These are phyloP conservation scores for Jacana jacana DNA, from an alignment of 2,113 vertebrate genomes.

Conservation along the genomic window DNA sequence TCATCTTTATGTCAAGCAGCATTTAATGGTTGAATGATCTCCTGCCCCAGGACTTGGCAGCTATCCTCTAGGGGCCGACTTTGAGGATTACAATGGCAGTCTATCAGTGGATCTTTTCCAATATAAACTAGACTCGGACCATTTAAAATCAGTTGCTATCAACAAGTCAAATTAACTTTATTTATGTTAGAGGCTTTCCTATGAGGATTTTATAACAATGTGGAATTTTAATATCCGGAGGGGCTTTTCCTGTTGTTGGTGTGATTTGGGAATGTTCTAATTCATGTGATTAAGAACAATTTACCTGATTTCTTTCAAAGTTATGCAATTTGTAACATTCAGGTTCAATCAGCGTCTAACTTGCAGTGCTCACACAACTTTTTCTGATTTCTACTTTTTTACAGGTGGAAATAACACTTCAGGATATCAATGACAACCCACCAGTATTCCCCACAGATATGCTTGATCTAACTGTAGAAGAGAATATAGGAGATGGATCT, in stretches of 20 bases:
- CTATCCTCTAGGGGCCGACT: constrained; percentile 37
- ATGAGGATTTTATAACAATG: constrained; percentile 11
- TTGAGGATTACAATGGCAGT: constrained; percentile 56
- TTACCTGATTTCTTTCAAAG: background rate
- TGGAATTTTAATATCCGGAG: constrained; percentile 49
- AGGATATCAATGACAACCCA: constrained; percentile 98
- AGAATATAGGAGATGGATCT: constrained; percentile 93
- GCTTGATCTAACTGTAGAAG: constrained; percentile 92
- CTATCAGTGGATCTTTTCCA: constrained; percentile 58
- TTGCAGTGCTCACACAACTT: background rate
- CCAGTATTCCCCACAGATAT: constrained; percentile 93
- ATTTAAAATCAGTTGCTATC: constrained; percentile 63
- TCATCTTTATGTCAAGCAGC: constrained; percentile 70
- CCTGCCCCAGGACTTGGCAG: constrained; percentile 54
- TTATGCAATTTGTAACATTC: background rate
- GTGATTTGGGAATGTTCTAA: constrained; percentile 8
- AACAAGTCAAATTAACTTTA: constrained; percentile 59
- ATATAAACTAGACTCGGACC: constrained; percentile 55
- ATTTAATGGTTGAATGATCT: constrained; percentile 67
- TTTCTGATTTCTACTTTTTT: constrained; percentile 4
- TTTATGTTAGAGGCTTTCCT: constrained; percentile 54
- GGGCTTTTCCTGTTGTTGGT: background rate
- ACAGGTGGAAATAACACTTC: constrained; percentile 97
- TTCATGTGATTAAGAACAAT: background rate
- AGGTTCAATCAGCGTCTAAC: background rate